A percentile compares a stretch with the other conserved stretches of the same genome.
These are phyloP conservation scores for Teleogryllus occipitalis DNA, from an alignment of 1,140 invertebrate species.

Conservation along the genomic window DNA sequence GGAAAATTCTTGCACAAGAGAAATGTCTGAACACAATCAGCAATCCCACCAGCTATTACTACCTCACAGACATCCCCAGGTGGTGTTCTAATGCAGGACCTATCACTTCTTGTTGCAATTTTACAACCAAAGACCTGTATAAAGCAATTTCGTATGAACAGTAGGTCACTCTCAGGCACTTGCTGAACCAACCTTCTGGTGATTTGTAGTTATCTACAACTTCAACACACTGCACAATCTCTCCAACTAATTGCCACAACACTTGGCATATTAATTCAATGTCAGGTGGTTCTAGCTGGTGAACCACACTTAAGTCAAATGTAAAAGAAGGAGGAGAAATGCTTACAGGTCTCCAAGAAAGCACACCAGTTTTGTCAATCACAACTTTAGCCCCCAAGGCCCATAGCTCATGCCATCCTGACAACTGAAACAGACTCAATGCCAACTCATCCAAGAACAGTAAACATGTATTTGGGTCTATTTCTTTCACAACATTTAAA, in stretches of 20 bases:
- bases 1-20: too few species aligned
- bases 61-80: slow-evolving; percentile 28
- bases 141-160: slow-evolving; percentile 34
- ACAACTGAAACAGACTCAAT: slow-evolving; percentile 17
- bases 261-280: background rate
- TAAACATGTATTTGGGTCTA: background rate
- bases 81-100: slow-evolving; percentile 32
- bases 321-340: slow-evolving; percentile 30
- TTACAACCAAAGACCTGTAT: slow-evolving; percentile 33
- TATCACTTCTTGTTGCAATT: slow-evolving; percentile 37
- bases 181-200: slow-evolving; percentile 29
- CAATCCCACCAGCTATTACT: background rate
- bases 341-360: background rate
- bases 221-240: slow-evolving; percentile 34
- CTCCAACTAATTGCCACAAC: slow-evolving; percentile 34
- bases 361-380: background rate
- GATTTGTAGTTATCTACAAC: slow-evolving; percentile 32
- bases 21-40: too few species aligned
- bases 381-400: background rate
- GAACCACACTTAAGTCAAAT: slow-evolving; percentile 36
- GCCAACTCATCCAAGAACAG: slow-evolving; percentile 12
- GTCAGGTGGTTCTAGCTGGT: background rate
- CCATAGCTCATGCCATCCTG: slow-evolving; percentile 26
- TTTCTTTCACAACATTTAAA: background rate
- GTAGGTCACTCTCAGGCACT: slow-evolving; percentile 39